These are phyloP conservation scores for Lophius americanus DNA, from an alignment of 2,797 vertebrate genomes.

Conservation along the genomic window DNA sequence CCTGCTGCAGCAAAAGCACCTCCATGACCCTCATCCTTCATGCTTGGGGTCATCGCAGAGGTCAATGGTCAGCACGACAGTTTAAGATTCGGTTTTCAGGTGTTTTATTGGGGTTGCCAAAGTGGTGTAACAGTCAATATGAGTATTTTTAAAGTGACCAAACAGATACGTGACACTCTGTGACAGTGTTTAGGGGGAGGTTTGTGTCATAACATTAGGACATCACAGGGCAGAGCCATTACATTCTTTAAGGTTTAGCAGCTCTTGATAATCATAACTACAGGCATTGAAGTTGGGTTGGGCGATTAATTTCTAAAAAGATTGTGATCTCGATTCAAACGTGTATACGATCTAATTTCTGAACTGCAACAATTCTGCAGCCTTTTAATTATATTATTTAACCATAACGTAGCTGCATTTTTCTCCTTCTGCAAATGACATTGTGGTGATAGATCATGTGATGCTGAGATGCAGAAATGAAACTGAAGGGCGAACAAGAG, in stretches of 20 bases:
- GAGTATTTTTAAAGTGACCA: background rate
- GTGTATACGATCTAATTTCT: no score
- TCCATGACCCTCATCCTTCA: background rate
- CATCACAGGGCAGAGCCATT: background rate
- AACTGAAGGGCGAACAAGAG: no score
- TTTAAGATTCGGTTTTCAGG: background rate
- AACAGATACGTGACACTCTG: background rate
- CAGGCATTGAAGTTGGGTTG: background rate
- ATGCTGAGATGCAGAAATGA: no score
- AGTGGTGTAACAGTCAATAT: background rate
- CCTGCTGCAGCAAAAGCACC: slow-evolving; percentile 14
- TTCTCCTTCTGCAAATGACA: no score
- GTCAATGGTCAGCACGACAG: background rate
- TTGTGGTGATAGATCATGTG: no score
- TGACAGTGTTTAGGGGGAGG: background rate
- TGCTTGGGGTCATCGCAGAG: background rate
- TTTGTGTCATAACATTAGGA: no score
- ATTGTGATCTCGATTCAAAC: no score
- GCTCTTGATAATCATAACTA: background rate
- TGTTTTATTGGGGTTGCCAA: background rate
- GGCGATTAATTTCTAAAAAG: no score
- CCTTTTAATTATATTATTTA: no score
- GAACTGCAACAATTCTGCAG: no score
- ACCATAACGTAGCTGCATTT: no score
- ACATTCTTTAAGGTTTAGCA: background rate